Base-by-base conservation (phyloP, 2,113 vertebrate species). In the Pampusana beccarii region DNA sequence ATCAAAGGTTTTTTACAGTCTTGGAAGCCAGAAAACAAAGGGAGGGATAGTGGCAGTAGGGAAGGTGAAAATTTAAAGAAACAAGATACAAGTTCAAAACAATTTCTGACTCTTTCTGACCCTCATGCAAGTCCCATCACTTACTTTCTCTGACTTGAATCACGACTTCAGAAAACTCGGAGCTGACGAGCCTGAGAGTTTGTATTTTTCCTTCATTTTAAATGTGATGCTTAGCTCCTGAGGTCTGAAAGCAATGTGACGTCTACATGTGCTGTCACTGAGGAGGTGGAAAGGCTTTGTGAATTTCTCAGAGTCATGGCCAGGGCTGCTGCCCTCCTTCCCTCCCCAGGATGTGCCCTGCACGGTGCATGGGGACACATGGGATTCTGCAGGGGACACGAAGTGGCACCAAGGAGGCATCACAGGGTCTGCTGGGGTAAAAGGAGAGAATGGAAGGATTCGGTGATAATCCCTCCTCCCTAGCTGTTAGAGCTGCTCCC, bases 321-420 rank as follows among this genome's bases (percentile, higher is more conserved):
- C 23, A 6, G 17, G 11, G 34, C 38, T 80, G 25, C 58, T 65
- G 70, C 10, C 2, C 24, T 48, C 42, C 13, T 17, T 62, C 2
- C 13, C 17, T 62, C 2, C 46, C 0, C 0, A 18, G 7, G 31
- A 29, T 18, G 29, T 51, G 24, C 46, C 21, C 25, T 31, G 51
- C 29, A 6, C 2, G 36, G 70, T 13, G 2, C 3, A 0, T 1
- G 3, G 13, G 20, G n/a, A 24, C 31, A 16, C 0, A 0, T 1
- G 0, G 21, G 25, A 40, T 38, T 1, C 48, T 6, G 21, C 0
- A 0, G 7, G 7, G 28, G 13, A 10, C 61, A 44, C 1, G 0
- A 33, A 10, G 36, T 6, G 26, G 21, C 62, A 67, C 36, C 7
- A 3, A 29, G 42, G 10, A 42, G 17, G 17, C 16, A 9, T 2